Base-by-base conservation (phyloP, 2,113 vertebrate genomes). In the Sebastes schlegelii region DNA sequence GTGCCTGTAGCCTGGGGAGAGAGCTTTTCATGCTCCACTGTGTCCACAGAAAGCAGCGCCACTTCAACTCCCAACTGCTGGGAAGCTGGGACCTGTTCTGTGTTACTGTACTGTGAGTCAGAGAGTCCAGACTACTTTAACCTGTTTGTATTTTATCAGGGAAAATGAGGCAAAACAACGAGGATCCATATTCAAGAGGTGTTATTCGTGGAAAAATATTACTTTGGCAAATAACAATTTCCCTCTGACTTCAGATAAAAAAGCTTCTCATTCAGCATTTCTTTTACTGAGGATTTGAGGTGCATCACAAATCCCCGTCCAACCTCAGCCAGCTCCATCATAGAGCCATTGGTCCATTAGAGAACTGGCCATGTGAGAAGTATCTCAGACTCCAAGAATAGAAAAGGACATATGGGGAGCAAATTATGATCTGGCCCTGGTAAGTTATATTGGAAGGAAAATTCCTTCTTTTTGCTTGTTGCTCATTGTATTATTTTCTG, bases 21-120 rank as follows among this genome's bases (percentile, higher is more conserved):
- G 78, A 85, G 77, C 83, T 90, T 93, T 92, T 91, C 86, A 93
- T 89, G 91, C 88, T 91, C 83, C 82, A 77, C 83, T 87, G 82
- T 91, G 69, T 90, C 82, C 82, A 69, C 86, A 67, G 60, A 91
- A 86, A 80, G 79, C 76, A 79, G 70, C 77, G 78, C 76, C 85
- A 81, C 77, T 89, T 62, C 71, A 85, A 80, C 78, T 87, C 42
- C 74, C 66, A 69, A 77, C 79, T 76, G 75, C 80, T 82, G 75
- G 79, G 85, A 90, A 45, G 64, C 77, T 78, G 78, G 64, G 90
- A 51, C 58, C 70, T 57, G 71, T 55, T 62, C 74, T 69, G 69
- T 81, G 62, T 57, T 55, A 65, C 72, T 85, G 71, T 79, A 65
- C 73, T 61, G 40, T 34, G 68, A 77, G 77, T 71, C 60, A 73